Percentiles rank a stretch among this genome's conserved stretches.
These are phyloP conservation scores for Hippolais icterina DNA, from an alignment of 2,113 vertebrate genomes.

Conservation along the genomic window DNA sequence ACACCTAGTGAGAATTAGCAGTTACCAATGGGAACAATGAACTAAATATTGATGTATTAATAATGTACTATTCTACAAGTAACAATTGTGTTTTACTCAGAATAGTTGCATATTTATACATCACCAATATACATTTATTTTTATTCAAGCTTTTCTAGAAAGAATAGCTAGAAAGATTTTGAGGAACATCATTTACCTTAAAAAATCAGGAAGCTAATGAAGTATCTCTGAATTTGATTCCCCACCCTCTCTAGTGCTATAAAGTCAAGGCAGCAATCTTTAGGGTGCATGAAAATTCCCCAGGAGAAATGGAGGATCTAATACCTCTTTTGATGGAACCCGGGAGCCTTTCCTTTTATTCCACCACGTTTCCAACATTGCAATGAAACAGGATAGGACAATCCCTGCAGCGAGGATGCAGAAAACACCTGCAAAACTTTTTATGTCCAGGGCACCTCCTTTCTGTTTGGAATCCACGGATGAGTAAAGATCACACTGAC, in stretches of 20 bases:
- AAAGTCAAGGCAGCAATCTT: constrained; percentile 6
- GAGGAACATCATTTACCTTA: neutral
- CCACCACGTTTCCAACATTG: constrained; percentile 99
- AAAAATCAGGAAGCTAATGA: neutral
- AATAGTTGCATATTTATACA: constrained; percentile 38
- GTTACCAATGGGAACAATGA: neutral
- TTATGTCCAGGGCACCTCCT: constrained; percentile 93
- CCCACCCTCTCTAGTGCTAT: neutral
- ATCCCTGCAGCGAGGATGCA: constrained; percentile 95
- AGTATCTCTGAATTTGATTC: neutral
- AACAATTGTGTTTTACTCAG: neutral
- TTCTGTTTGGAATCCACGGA: constrained; percentile 88
- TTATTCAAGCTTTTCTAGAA: neutral
- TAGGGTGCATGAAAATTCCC: constrained; percentile 46
- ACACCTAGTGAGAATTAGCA: neutral
- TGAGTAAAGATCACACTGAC: constrained; percentile 93
- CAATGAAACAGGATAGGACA: constrained; percentile 97
- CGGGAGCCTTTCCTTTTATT: constrained; percentile 94
- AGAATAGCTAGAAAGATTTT: neutral
- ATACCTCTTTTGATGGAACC: constrained; percentile 98
- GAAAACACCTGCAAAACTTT: constrained; percentile 97
- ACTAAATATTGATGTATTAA: constrained; percentile 7
- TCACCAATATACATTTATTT: neutral
- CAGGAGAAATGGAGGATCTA: constrained; percentile 67
- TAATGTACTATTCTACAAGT: constrained; percentile 37